phyloP scores from a whole-genome alignment of 2,888 invertebrate species.

The Cyaniris semiargus region DNA sequence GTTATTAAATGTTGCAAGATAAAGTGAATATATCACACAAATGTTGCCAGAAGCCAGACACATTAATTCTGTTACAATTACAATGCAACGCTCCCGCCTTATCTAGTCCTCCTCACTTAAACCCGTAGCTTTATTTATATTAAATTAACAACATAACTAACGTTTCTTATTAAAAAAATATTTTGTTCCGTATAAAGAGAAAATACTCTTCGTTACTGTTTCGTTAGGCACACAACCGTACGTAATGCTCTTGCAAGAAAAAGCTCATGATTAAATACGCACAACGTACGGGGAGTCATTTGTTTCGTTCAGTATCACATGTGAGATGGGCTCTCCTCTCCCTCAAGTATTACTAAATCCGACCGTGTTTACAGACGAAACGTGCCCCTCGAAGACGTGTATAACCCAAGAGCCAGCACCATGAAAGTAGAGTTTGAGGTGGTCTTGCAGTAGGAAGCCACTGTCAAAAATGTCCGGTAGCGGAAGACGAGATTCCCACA shows the following conservation, averaged over 20 bases:
- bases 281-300: constrained; percentile 24
- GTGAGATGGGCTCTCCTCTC: not conserved
- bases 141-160: not conserved
- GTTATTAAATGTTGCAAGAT: not conserved
- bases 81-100: constrained; percentile 38
- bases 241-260: not conserved
- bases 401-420: constrained; percentile 33
- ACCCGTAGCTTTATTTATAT: constrained; percentile 1
- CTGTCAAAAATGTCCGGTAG: constrained; percentile 39
- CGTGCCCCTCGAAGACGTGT: not conserved
- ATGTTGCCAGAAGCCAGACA: constrained; percentile 44
- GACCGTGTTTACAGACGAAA: constrained; percentile 44
- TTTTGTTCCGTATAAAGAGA: no score
- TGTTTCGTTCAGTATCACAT: not conserved
- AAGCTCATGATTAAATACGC: constrained; percentile 18
- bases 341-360: constrained; percentile 51
- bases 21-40: constrained; percentile 19
- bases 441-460: constrained; percentile 42
- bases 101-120: constrained; percentile 20
- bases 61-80: constrained; percentile 49
- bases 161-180: no score
- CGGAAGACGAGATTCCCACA: no score
- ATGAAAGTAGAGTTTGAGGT: no score
- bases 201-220: not conserved
- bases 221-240: not conserved